Base-by-base conservation (phyloP, 2,797 vertebrate genomes). In the Rhyacichthys aspro region DNA sequence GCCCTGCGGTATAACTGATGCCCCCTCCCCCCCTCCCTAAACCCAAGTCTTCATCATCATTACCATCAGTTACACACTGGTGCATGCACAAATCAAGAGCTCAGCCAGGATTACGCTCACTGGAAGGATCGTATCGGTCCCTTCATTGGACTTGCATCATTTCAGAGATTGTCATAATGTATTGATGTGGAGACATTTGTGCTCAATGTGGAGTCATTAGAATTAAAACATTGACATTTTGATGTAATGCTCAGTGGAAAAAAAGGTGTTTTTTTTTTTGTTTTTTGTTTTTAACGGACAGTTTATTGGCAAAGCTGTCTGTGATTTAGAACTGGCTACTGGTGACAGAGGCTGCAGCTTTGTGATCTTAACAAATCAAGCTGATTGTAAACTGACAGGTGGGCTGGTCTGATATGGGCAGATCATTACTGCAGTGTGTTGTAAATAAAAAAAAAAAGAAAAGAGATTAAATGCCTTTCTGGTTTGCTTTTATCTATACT, bases 371-470 rank as follows among this genome's bases (percentile, higher is more conserved):
- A 81, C 55, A 73, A 72, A 72, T 76, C 32, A 41, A 61, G 46
- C 46, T 2, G 49, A 71, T 59, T 79, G 66, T 79, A 68, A 73
- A 79, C n/a, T 28, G n/a, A 38, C 15, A 42, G 39, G 52, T 54
- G 43, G 41, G 63, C 55, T 45, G 60, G 47, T 70, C 39, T 72
- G 71, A 72, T 18, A 32, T 54, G 9, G 45, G 65, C 55, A 32
- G 39, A 74, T 50, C 16, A 49, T 63, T 37, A 47, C 67, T 76
- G 50, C 72, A 65, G 23, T 76, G 73, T 78, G 77, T 76, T 85
- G 82, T 88, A 80, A 86, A 89, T 87, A 84, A 86, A 86, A 28
- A 28, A 2, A 28, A 28, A 28, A 28, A n/a, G n/a, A n/a, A 49
- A 68, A 11, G 45, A 39, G 14, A 72, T 69, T 36, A 66, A 78